Base-by-base conservation (phyloP, 2,113 vertebrate genomes). In the Sphaerodactylus townsendi region DNA sequence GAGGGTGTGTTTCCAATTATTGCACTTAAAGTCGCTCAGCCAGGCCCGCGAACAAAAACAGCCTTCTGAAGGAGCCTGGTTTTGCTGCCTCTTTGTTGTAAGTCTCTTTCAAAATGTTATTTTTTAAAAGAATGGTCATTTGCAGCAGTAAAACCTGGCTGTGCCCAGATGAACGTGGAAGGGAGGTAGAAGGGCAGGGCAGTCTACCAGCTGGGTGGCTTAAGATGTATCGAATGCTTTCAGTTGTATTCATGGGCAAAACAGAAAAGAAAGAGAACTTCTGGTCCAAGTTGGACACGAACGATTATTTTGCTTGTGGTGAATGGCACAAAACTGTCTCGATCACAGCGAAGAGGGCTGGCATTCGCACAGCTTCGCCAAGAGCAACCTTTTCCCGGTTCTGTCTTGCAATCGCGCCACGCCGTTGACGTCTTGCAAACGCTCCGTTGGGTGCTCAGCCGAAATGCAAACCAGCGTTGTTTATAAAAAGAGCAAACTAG, bases 1-100 rank as follows among this genome's bases (percentile, higher is more conserved):
- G 4, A 85, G 65, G 86, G 93, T 91, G 91, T 95, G 95, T 94
- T 96, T 96, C 90, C 94, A 96, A 93, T 96, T 95, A 95, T 84
- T 92, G 83, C 83, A 88, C 91, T 92, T 90, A 90, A 62, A 88
- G 82, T 85, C 81, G 90, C 86, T 81, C 68, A 89, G 91, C 94
- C 92, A 92, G 93, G 93, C 91, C 93, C 86, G 77, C 87, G 87
- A 95, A 95, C 90, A 94, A 83, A 88, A 93, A 86, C 77, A 88
- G 84, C 91, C 87, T 93, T 91, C 91, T 88, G 77, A 90, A 90
- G 90, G 90, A 94, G 91, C 84, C 90, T 87, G 82, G 69, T 82
- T 91, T 94, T 90, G 89, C 92, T 93, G 91, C 91, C 81, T 88
- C 17, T 74, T 84, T 80, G 79, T 84, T 81, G 79, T 95, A 94